phyloP scores from a whole-genome alignment of 2,797 vertebrate genomes.

The Echeneis naucrates region DNA sequence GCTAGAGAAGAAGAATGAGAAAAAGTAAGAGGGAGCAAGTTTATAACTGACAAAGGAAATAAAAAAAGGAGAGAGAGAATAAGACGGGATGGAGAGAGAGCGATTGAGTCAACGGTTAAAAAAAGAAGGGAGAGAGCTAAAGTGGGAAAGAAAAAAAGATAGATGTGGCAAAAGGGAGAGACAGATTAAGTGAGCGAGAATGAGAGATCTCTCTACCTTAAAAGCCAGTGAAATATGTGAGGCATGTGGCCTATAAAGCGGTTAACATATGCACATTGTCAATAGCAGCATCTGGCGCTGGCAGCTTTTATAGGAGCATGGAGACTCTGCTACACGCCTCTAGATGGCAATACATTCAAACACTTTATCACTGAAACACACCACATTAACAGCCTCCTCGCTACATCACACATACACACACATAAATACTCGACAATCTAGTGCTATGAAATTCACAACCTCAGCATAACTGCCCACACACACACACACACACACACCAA shows the following conservation, averaged over 20 bases:
- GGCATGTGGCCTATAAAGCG: slow-evolving; percentile 96
- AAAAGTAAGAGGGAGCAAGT: slow-evolving; percentile 54
- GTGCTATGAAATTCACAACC: no score
- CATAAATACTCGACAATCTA: slow-evolving; percentile 16
- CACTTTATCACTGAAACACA: slow-evolving; percentile 91
- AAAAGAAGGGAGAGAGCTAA: slow-evolving; percentile 56
- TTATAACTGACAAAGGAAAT: slow-evolving; percentile 63
- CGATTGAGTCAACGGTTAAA: slow-evolving; percentile 55
- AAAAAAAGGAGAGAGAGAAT: slow-evolving; percentile 31
- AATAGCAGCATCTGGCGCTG: slow-evolving; percentile 96
- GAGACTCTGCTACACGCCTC: slow-evolving; percentile 93
- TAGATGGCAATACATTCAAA: slow-evolving; percentile 99
- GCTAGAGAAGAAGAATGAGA: slow-evolving; percentile 36
- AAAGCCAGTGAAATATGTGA: slow-evolving; percentile 93
- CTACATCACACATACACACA: slow-evolving; percentile 50
- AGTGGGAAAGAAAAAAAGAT: slow-evolving; percentile 67
- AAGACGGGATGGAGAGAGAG: not conserved
- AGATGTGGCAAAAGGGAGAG: slow-evolving; percentile 78
- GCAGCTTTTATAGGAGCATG: slow-evolving; percentile 83
- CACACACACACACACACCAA: slow-evolving; percentile 37
- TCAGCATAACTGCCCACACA: slow-evolving; percentile 3
- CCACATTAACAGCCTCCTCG: slow-evolving; percentile 89
- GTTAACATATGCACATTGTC: slow-evolving; percentile 99
- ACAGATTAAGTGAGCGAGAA: slow-evolving; percentile 81
- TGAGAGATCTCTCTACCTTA: slow-evolving; percentile 87